Evolutionary conservation across 2,113 vertebrate genomes (phyloP), one percentile per base, ranked within the genome.

Genomic region (Mustela nigripes): DNA sequence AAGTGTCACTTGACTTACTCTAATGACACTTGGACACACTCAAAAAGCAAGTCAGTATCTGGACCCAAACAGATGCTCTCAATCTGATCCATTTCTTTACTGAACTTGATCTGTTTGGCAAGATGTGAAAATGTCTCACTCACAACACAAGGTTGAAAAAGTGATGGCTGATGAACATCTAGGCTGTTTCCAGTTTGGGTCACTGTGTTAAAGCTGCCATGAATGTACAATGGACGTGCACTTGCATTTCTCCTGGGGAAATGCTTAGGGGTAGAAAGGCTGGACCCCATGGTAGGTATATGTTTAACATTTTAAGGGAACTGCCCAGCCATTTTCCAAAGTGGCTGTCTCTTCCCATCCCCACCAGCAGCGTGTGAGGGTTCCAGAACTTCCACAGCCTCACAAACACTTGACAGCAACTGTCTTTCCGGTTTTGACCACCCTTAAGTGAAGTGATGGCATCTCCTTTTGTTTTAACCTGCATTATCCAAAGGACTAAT

Each of bases 21-120:
- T 69, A 85, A 63, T 82, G 60, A 94, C 48, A 90, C 80, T 63
- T 24, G 7, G 87, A 63, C 85, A 94, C 18, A 78, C 45, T 33
- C 80, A 1, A 39, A 78, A 93, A 73, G n/a, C 65, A 48, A 85
- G 33, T 39, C 65, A 83, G 36, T 74, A 94, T 74, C 45, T 81
- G 81, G 36, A 21, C 83, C 19, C 63, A 56, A 78, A 85, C 8
- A 74, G 65, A 92, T 78, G 73, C 83, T 91, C 36, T 28, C 53
- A 58, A 73, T 81, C 22, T 67, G 58, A 88, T 22, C 63, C 56
- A 71, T 42, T 96, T 89, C 56, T 89, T 60, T 71, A 76, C 65
- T n/a, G 63, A 89, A 58, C 65, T 53, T 79, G 60, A 86, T 62
- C 36, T 33, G 58, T 0, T 0, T 78, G 83, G 71, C 73, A 63